Base-by-base conservation (phyloP, 2,888 invertebrate genomes). In the Aspidiotus destructor region DNA sequence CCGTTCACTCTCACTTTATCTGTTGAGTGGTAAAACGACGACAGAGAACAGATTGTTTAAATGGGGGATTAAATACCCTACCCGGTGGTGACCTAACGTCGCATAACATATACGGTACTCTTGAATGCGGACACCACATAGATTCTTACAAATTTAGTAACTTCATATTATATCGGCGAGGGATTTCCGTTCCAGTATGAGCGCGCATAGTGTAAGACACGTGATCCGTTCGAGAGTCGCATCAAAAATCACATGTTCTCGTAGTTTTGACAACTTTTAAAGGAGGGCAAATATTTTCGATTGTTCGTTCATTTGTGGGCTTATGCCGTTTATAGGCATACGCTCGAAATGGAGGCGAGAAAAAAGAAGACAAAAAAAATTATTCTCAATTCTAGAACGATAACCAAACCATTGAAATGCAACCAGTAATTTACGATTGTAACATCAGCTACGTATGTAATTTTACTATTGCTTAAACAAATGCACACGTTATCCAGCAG, bases 41-140 rank as follows among this genome's bases (percentile, higher is more conserved):
- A 67, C 67, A 67, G 41, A 17, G 58, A 67, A 67, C 67, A 67
- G 67, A 67, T 67, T 67, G 67, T 67, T 67, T 28, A 52, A 52
- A 62, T 48, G 44, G 52, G 62, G 62, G 62, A 48, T 62, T 62
- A 48, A 61, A 61, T 44, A 15, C 61, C 42, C 17, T 44, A 15
- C 61, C 42, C 17, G 42, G 3, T 44, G 44, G 8, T 60, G 60
- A 28, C 28, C 28, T 28, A 28, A 28, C 48, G n/a, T 11, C 48
- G 48, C 48, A n/a, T 13, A 2, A 48, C 6, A 48, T 28, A 6
- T 48, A 48, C 48, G 2, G 48, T 13, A n/a, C 10, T 48, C n/a
- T 48, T 11, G 48, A 48, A n/a, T 13, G 6, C 48, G 48, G 28
- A 28, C 48, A 48, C 48, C 48, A 48, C 3, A 48, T n/a, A 48